Evolutionary conservation across 2,113 vertebrate species (phyloP), one percentile per base, ranked within the genome.

Genomic region (Accipiter virgatus): DNA sequence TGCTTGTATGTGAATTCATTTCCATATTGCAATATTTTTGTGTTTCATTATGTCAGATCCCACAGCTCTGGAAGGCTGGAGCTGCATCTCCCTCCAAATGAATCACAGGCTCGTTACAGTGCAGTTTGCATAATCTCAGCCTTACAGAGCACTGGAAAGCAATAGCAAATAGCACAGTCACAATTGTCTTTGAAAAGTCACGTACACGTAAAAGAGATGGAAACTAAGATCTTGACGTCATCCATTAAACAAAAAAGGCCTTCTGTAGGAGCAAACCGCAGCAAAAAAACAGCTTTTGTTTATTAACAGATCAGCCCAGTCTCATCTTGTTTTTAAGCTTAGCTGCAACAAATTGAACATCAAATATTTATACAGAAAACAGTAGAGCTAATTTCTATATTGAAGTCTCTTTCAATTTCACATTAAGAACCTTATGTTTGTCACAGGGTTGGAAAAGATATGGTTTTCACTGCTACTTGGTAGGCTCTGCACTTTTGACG

Each of bases 361-460:
- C 1, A 5, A 84, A 13, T 72, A 68, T 61, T 75, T 68, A 38
- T 26, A 70, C 13, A 68, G 7, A 88, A 14, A 80, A 72, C 3
- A 75, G 7, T 10, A 53, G 15, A 62, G 7, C 31, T 61, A 61
- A 73, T 75, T 59, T 72, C 25, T 88, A 23, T 32, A 27, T 10
- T 59, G 42, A 67, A 71, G 4, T 50, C 3, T 40, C 26, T 55
- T 71, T 63, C 27, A n/a, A 21, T 27, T 29, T 77, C 36, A 34
- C 27, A 63, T 43, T 40, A 90, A 87, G 61, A 92, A 68, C 15
- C 6, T 83, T 34, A 10, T 81, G 8, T 81, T 85, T 92, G 16
- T 63, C 27, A 75, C 83, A 99, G 99, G 99, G 98, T 23, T 99
- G 98, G 97, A 97, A 98, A 95, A 98, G 98, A 89, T 98, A 98